Evolutionary conservation across 2,888 invertebrate genomes (phyloP).

Genomic region (Xestia c-nigrum): DNA sequence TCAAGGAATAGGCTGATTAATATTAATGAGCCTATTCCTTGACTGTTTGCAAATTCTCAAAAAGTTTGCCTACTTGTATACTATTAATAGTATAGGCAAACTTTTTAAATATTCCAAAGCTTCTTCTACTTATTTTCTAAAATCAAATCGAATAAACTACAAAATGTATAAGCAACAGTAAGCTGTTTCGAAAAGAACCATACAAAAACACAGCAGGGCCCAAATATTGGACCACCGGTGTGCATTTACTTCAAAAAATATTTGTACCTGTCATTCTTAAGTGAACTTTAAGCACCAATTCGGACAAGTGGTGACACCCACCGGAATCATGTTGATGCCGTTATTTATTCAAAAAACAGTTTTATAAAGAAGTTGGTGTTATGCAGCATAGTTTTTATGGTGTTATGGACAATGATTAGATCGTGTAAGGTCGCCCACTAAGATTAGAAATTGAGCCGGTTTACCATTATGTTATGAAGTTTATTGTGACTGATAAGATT

Average conservation of each 20-base stretch:
- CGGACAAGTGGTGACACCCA: conserved; percentile 58
- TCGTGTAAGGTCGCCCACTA: conserved; percentile 55
- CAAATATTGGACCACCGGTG: conserved; percentile 52
- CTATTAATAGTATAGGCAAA: background rate
- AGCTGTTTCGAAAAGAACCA: conserved; percentile 5
- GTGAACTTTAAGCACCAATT: conserved; percentile 47
- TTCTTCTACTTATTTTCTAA: background rate
- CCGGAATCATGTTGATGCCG: conserved; percentile 31
- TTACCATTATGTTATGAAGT: conserved; percentile 30
- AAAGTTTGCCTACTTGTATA: too few relatives aligned
- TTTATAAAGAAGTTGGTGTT: conserved; percentile 16
- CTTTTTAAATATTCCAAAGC: background rate
- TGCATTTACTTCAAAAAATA: conserved; percentile 43
- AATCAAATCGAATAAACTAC: background rate
- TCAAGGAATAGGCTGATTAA: background rate
- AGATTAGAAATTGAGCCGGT: conserved; percentile 32
- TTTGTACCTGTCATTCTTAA: conserved; percentile 52
- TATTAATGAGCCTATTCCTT: too few relatives aligned
- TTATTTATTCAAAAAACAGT: conserved; percentile 41
- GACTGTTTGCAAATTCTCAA: too few relatives aligned
- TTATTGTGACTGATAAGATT: conserved; percentile 39
- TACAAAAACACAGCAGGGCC: conserved; percentile 15
- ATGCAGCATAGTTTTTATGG: conserved; percentile 37
- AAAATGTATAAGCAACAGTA: background rate
- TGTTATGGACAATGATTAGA: conserved; percentile 26